Base-by-base conservation (phyloP, 2,888 invertebrate genomes). In the Euproctis similis region DNA sequence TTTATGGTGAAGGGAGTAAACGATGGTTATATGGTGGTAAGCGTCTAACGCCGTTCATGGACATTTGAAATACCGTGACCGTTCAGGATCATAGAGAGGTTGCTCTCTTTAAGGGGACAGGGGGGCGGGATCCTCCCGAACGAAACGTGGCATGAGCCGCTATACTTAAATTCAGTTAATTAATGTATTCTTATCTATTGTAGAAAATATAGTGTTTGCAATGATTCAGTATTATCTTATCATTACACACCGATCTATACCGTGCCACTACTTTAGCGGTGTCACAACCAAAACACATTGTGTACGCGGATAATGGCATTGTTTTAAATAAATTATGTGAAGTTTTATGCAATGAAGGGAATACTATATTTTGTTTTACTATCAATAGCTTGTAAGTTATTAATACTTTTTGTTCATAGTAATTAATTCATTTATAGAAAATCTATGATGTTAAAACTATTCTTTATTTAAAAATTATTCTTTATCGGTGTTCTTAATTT, bases 211-310 rank as follows among this genome's bases (percentile, higher is more conserved):
- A 37, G 50, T 44, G 52, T 62, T 47, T 46, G 52, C 50, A 62
- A 59, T 67, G 63, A 65, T 49, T 62, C 59, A 60, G 46, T 68
- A 33, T 25, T 73, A 74, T 74, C 74, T 76, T 74, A 76, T 76
- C 75, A 41, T 21, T 31, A 37, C 42, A 34, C 49, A 51, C 59
- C 60, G 62, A 54, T 54, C 59, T 55, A 59, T 48, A 58, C 57
- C 60, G 53, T 53, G 47, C 44, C 54, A 53, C 56, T 43, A 46
- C 36, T 27, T 46, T 42, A n/a, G 44, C 39, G 48, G 44, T 39
- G 48, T 31, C 41, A 44, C 48, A 49, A 40, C 57, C n/a, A n/a
- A n/a, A n/a, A 53, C 54, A 11, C 21, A 39, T 44, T 48, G 51
- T 61, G 43, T 43, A 55, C 25, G 53, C 45, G 30, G 36, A 48